Conservation (phyloP, 2,797 vertebrate species). For the Artibeus jamaicensis region DNA sequence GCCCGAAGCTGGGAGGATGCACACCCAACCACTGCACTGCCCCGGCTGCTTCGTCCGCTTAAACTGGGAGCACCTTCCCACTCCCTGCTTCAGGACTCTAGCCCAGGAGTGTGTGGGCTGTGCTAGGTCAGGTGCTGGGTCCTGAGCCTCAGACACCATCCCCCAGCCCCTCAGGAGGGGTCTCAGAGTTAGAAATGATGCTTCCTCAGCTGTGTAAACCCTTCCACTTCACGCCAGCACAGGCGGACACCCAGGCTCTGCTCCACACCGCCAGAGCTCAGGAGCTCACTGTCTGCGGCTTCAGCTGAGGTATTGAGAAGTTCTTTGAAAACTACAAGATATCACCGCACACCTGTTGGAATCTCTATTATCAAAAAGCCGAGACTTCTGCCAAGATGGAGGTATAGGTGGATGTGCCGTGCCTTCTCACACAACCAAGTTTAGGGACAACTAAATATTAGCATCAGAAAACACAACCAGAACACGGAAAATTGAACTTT, state of each 20-base stretch:
- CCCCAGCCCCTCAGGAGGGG: rapidly evolving
- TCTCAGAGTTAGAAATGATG: not conserved
- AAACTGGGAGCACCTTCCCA: not conserved
- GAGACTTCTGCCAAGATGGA: too few species aligned
- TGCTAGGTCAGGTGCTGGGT: rapidly evolving
- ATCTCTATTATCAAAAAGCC: not conserved
- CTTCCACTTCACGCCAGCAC: too few species aligned
- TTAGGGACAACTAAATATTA: too few species aligned
- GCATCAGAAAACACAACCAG: too few species aligned
- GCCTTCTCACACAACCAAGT: too few species aligned
- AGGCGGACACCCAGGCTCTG: not conserved
- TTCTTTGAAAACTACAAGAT: not conserved
- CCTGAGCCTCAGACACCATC: not conserved
- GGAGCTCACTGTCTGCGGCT: not conserved
- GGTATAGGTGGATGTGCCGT: too few species aligned
- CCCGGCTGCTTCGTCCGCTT: rapidly evolving
- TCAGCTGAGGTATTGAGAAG: not conserved
- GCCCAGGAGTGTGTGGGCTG: not conserved
- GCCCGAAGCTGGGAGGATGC: not conserved
- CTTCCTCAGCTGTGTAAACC: not conserved
- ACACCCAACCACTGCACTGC: too few species aligned
- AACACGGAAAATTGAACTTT: too few species aligned
- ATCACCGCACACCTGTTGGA: not conserved
- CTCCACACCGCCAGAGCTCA: not conserved
- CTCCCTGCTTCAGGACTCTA: not conserved